Evolutionary conservation across 2,888 invertebrate genomes (phyloP).

Genomic region (Cosmorhoe ocellata): DNA sequence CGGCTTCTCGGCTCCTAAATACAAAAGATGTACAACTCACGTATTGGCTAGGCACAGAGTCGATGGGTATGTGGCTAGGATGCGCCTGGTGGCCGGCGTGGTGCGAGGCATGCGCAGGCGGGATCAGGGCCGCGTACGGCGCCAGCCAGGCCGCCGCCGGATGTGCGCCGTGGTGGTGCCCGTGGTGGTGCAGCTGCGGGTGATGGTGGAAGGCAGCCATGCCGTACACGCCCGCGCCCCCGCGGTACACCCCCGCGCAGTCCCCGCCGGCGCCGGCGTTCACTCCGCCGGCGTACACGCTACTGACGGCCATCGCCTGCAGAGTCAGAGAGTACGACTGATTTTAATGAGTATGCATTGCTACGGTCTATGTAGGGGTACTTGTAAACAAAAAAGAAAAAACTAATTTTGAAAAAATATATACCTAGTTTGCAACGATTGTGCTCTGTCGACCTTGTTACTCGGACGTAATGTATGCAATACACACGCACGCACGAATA

Average conservation of each 20-base stretch:
- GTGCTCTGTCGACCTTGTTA: no score
- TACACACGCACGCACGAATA: no score
- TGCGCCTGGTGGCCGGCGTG: conserved; percentile 68
- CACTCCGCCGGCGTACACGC: conserved; percentile 69
- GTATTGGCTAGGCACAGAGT: conserved; percentile 78
- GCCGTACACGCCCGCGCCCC: conserved; percentile 71
- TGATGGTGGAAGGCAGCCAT: conserved; percentile 74
- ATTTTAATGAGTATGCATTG: conserved; percentile 34
- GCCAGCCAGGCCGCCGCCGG: conserved; percentile 73
- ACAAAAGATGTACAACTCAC: conserved; percentile 49
- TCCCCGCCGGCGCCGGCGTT: conserved; percentile 63
- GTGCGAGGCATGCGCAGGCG: conserved; percentile 65
- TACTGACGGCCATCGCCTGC: conserved; percentile 73
- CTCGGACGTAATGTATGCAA: no score
- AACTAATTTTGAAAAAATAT: no score
- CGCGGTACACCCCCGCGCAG: conserved; percentile 72
- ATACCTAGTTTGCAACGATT: no score
- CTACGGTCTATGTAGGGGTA: conserved; percentile 18
- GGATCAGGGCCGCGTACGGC: conserved; percentile 73
- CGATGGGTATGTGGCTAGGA: conserved; percentile 72
- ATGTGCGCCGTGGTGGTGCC: conserved; percentile 63
- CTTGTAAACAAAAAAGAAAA: conserved; percentile 20
- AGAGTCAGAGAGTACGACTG: conserved; percentile 32
- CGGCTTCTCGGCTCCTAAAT: neutral
- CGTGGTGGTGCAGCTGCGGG: conserved; percentile 65